Evolutionary conservation across 2,797 vertebrate species (phyloP).

Genomic region (Thunnus albacares): DNA sequence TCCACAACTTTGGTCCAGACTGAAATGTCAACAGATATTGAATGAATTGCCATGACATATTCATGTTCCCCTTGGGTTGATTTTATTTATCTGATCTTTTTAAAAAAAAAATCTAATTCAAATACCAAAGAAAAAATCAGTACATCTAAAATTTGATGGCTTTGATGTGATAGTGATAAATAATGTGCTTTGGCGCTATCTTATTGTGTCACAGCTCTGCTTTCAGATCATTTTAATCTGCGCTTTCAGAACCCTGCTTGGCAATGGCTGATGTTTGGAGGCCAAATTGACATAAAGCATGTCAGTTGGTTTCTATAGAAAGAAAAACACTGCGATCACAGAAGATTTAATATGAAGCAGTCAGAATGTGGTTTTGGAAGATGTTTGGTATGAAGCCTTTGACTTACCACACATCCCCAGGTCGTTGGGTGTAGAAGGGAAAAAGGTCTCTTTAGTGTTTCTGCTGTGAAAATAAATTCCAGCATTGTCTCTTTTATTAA

Average conservation of each 20-base stretch:
- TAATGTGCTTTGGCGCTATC: not conserved
- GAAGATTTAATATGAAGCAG: not conserved
- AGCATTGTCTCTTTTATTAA: not conserved
- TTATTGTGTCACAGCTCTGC: not conserved
- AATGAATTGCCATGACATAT: too few species aligned
- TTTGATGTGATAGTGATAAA: slow-evolving; percentile 3
- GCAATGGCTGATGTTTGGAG: not conserved
- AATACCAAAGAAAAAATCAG: not conserved
- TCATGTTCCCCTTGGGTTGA: too few species aligned
- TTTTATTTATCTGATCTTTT: too few species aligned
- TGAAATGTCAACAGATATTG: too few species aligned
- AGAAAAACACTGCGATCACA: slow-evolving; percentile 17
- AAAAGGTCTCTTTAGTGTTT: not conserved
- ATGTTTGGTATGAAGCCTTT: slow-evolving; percentile 26
- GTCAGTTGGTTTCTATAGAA: slow-evolving; percentile 10
- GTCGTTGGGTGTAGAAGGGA: slow-evolving; percentile 15
- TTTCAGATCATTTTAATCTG: not conserved
- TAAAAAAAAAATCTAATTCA: too few species aligned
- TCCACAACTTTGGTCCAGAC: too few species aligned
- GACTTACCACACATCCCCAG: slow-evolving; percentile 3
- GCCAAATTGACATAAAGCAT: slow-evolving; percentile 13
- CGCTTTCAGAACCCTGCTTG: not conserved
- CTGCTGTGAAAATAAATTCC: not conserved
- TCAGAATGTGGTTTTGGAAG: slow-evolving; percentile 25
- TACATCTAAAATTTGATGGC: not conserved